A percentile compares a stretch with the other conserved stretches of the same genome.
Conservation (phyloP, 2,888 invertebrate genomes). For the Dasysyrphus tricinctus region DNA sequence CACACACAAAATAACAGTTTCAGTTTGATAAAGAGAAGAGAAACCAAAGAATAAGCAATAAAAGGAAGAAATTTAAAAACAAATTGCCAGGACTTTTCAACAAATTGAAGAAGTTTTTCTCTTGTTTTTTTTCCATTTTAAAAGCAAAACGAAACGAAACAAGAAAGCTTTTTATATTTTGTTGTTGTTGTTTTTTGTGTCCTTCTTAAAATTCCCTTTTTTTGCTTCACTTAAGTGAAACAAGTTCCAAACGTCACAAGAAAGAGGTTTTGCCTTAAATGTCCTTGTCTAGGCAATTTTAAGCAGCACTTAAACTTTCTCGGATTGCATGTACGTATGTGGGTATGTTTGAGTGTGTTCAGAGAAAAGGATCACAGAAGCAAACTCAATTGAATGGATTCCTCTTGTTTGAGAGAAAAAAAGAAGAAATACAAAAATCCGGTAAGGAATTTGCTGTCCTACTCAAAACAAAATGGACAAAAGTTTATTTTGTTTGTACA, state of each 20-base stretch:
- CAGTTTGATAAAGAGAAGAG: neutral
- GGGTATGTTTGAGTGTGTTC: neutral
- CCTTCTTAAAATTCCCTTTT: neutral
- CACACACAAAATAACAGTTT: neutral
- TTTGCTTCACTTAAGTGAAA: constrained; percentile 41
- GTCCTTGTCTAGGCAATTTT: constrained; percentile 16
- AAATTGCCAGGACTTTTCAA: constrained; percentile 68
- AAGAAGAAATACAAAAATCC: neutral
- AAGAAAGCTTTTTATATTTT: constrained; percentile 56
- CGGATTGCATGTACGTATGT: neutral
- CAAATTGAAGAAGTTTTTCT: constrained; percentile 66
- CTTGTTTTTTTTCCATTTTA: constrained; percentile 4
- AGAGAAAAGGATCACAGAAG: neutral
- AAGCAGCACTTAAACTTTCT: constrained; percentile 19
- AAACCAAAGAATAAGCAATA: constrained; percentile 21
- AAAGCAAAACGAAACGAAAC: constrained; percentile 19
- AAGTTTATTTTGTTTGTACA: constrained; percentile 8
- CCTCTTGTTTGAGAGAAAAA: neutral
- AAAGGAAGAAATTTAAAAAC: constrained; percentile 36
- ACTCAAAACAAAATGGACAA: neutral
- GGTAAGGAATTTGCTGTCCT: neutral
- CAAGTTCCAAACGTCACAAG: constrained; percentile 49
- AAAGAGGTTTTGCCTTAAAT: neutral
- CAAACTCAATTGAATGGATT: constrained; percentile 6
- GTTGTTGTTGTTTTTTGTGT: constrained; percentile 16